Percentiles rank a stretch among this genome's conserved stretches.
Conservation (phyloP, 2,888 invertebrate genomes). For the Abrostola tripartita region DNA sequence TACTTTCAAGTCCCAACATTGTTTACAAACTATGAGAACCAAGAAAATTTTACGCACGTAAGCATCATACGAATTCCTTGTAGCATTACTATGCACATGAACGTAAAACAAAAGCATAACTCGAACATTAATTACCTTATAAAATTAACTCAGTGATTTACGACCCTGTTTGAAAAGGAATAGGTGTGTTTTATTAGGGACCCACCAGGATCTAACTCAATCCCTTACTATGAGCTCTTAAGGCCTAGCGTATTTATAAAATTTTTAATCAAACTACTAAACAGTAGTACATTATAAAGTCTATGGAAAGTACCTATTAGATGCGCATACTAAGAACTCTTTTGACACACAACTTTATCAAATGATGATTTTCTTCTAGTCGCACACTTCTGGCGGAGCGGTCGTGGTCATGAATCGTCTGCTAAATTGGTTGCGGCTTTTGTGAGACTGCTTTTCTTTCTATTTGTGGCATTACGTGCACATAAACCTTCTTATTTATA, state of each 20-base stretch:
- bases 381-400: too few species aligned
- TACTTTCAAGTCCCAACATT: not conserved
- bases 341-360: too few species aligned
- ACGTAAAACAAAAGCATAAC: constrained; percentile 3
- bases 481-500: too few species aligned
- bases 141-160: constrained; percentile 6
- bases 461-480: too few species aligned
- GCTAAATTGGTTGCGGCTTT: too few species aligned
- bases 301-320: too few species aligned
- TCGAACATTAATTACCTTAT: constrained; percentile 7
- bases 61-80: not conserved
- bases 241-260: not conserved
- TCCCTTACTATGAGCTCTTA: not conserved
- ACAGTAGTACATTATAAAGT: too few species aligned
- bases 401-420: too few species aligned
- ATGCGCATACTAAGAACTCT: too few species aligned
- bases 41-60: not conserved
- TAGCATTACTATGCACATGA: constrained; percentile 5
- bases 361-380: too few species aligned
- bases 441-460: too few species aligned
- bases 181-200: constrained; percentile 51
- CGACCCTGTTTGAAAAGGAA: constrained; percentile 17
- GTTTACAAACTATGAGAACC: constrained; percentile 3
- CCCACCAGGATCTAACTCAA: not conserved
- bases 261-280: too few species aligned